These are phyloP conservation scores for Aspidiotus destructor DNA, from an alignment of 2,888 invertebrate genomes.

Conservation along the genomic window DNA sequence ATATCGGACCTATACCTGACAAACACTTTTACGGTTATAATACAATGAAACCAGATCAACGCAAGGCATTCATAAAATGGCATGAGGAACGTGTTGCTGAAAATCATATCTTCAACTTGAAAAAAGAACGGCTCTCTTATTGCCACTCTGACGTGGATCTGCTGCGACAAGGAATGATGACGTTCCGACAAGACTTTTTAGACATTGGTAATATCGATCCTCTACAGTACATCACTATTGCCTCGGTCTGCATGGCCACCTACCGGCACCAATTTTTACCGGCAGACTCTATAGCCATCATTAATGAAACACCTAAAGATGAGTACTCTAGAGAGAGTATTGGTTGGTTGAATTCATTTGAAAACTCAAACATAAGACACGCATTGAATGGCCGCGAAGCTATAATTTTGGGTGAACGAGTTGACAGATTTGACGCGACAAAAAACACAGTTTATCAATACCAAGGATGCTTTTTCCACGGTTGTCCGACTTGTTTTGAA, in stretches of 20 bases:
- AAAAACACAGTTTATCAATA: slow-evolving; percentile 22
- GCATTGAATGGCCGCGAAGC: slow-evolving; percentile 13
- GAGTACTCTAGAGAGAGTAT: slow-evolving; percentile 34
- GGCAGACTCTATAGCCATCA: not conserved
- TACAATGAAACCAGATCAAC: not conserved
- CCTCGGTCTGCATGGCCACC: slow-evolving; percentile 31
- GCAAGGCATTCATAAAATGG: not conserved
- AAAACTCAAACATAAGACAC: slow-evolving; percentile 16
- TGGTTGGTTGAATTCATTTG: slow-evolving; percentile 33
- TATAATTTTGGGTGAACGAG: slow-evolving; percentile 2
- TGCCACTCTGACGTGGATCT: not conserved
- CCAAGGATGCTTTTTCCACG: slow-evolving; percentile 24
- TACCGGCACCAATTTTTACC: slow-evolving; percentile 34
- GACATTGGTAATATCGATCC: not conserved
- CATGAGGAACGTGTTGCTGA: not conserved
- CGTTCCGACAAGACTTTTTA: not conserved
- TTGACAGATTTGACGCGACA: slow-evolving; percentile 18
- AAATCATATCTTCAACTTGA: not conserved
- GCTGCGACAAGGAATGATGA: not conserved
- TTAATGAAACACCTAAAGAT: slow-evolving; percentile 31
- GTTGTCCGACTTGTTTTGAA: slow-evolving; percentile 14
- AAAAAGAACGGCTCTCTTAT: not conserved
- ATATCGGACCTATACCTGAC: not conserved
- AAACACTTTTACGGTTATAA: not conserved
- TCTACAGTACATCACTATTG: not conserved